These are phyloP conservation scores for Melanotaenia parkinsoni DNA, from an alignment of 2,797 vertebrate species.

Conservation along the genomic window DNA sequence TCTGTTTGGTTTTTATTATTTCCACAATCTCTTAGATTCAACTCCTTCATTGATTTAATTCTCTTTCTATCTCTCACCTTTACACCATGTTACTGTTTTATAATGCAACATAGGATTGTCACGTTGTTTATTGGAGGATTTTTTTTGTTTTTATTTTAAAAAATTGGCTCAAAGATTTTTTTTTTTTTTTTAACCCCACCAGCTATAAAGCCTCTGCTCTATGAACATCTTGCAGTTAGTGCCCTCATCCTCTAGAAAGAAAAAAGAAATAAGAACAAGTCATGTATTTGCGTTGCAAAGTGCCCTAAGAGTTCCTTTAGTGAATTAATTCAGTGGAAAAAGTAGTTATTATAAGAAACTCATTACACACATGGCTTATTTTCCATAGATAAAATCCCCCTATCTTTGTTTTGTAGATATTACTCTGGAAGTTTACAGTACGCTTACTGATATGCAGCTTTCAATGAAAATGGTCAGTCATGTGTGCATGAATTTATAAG, in stretches of 20 bases:
- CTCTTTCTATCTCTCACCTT: neutral
- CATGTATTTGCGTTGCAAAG: neutral
- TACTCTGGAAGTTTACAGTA: neutral
- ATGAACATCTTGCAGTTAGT: neutral
- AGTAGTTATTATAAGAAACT: neutral
- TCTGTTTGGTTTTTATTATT: neutral
- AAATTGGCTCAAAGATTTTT: neutral
- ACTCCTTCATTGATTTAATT: neutral
- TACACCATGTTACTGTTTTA: neutral
- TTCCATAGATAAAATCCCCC: neutral
- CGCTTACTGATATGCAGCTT: neutral
- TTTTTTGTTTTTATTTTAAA: neutral
- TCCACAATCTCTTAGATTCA: neutral
- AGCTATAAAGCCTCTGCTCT: neutral
- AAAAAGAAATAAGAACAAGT: neutral
- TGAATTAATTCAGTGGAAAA: neutral
- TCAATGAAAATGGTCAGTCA: neutral
- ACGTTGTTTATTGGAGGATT: neutral
- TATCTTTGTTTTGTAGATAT: neutral
- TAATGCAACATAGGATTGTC: neutral
- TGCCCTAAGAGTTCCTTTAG: neutral
- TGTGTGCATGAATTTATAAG: neutral
- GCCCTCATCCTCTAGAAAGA: neutral
- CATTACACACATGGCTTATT: neutral
- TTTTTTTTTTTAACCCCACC: neutral